A percentile compares a stretch with the other conserved stretches of the same genome.
These are phyloP conservation scores for Chitala chitala DNA, from an alignment of 2,113 vertebrate genomes.

Conservation along the genomic window DNA sequence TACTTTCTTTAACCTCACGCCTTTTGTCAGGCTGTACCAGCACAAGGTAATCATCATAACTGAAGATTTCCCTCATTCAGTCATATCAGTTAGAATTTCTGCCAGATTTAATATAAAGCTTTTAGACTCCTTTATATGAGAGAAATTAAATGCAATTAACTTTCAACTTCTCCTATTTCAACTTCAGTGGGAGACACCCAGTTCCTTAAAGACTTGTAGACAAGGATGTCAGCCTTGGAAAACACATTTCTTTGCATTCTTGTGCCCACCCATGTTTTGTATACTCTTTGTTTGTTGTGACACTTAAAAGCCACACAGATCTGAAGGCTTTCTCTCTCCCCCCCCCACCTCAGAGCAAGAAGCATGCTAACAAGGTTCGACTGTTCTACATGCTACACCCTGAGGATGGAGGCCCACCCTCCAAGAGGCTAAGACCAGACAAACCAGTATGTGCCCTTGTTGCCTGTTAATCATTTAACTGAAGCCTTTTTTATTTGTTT, in stretches of 20 bases:
- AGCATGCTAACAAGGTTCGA: conserved; percentile 57
- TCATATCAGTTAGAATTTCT: conserved; percentile 6
- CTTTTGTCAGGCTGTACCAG: not conserved
- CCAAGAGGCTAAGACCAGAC: conserved; percentile 72
- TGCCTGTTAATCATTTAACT: too few species aligned
- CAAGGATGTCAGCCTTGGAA: too few species aligned
- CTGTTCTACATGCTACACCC: conserved; percentile 71
- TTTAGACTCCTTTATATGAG: not conserved
- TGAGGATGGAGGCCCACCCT: conserved; percentile 74
- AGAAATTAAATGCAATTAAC: conserved; percentile 3
- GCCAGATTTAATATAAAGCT: conserved; percentile 6
- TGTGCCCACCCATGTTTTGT: not conserved
- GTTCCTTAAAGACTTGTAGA: too few species aligned
- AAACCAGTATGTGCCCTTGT: conserved; percentile 56
- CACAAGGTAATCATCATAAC: not conserved
- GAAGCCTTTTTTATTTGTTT: too few species aligned
- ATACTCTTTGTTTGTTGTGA: not conserved
- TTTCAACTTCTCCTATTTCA: not conserved
- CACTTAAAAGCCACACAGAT: too few species aligned
- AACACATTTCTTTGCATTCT: too few species aligned
- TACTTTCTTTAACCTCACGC: conserved; percentile 1
- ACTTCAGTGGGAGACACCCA: not conserved
- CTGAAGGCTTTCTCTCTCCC: not conserved
- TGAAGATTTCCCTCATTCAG: not conserved
- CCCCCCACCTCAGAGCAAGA: conserved; percentile 47